Evolutionary conservation across 2,888 invertebrate genomes (phyloP).

Genomic region (Tetragonula carbonaria): DNA sequence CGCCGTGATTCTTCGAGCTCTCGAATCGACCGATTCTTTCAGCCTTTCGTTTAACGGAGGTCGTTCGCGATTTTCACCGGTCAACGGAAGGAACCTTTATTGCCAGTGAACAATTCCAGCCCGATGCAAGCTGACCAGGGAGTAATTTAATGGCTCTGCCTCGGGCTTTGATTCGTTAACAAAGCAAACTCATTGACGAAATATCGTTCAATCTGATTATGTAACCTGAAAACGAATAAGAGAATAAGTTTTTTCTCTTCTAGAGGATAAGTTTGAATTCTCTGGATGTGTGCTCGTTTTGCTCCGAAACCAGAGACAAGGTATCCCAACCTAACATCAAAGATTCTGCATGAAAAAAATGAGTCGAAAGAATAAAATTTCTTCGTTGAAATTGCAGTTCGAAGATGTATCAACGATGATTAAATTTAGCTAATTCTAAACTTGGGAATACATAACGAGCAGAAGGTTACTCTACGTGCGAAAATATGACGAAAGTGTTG

Average conservation of each 20-base stretch:
- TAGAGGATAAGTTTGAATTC: neutral
- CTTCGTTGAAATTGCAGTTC: too few species aligned
- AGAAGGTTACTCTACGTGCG: too few species aligned
- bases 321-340: too few species aligned
- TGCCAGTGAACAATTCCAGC: slow-evolving; percentile 12
- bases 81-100: neutral
- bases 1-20: slow-evolving; percentile 6
- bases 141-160: slow-evolving; percentile 14
- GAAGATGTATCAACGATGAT: too few species aligned
- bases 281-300: neutral
- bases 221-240: neutral
- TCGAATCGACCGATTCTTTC: neutral
- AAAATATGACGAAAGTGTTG: too few species aligned
- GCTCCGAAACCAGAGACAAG: too few species aligned
- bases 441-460: too few species aligned
- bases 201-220: slow-evolving; percentile 33
- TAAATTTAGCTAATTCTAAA: too few species aligned
- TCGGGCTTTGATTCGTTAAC: slow-evolving; percentile 38
- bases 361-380: too few species aligned
- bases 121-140: neutral
- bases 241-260: neutral
- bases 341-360: too few species aligned
- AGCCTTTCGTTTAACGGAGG: too few species aligned
- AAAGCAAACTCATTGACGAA: slow-evolving; percentile 31
- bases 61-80: neutral